Evolutionary conservation across 2,113 vertebrate species (phyloP).

Genomic region (Callionymus lyra): DNA sequence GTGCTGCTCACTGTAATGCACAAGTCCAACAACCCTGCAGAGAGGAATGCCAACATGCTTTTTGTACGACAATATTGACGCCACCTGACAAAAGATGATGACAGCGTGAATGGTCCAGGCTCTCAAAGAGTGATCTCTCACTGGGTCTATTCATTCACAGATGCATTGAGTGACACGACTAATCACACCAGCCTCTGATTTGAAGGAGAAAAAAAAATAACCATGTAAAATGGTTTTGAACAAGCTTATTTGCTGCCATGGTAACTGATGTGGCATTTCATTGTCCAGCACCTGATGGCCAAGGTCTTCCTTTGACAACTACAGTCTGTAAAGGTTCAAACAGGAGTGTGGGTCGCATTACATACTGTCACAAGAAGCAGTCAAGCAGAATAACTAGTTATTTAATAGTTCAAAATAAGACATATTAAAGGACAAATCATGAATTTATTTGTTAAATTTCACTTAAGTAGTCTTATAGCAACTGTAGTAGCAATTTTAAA

Average conservation of each 20-base stretch:
- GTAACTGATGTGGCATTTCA: conserved; percentile 59
- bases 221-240: conserved; percentile 52
- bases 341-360: too few relatives aligned
- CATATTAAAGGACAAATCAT: too few relatives aligned
- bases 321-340: neutral
- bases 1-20: conserved; percentile 25
- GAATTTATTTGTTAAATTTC: too few relatives aligned
- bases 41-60: conserved; percentile 42
- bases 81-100: conserved; percentile 37
- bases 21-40: conserved; percentile 25
- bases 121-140: conserved; percentile 18
- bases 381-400: too few relatives aligned
- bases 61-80: conserved; percentile 16
- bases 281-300: conserved; percentile 18
- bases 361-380: too few relatives aligned
- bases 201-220: conserved; percentile 51
- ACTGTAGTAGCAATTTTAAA: too few relatives aligned
- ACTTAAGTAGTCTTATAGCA: too few relatives aligned
- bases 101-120: conserved; percentile 20
- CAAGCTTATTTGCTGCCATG: conserved; percentile 68
- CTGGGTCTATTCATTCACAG: conserved; percentile 28
- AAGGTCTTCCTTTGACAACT: conserved; percentile 12
- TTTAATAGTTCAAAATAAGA: too few relatives aligned
- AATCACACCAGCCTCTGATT: conserved; percentile 56
- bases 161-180: conserved; percentile 46